phyloP scores from a whole-genome alignment of 2,888 invertebrate species.

The Julus scandinavius region DNA sequence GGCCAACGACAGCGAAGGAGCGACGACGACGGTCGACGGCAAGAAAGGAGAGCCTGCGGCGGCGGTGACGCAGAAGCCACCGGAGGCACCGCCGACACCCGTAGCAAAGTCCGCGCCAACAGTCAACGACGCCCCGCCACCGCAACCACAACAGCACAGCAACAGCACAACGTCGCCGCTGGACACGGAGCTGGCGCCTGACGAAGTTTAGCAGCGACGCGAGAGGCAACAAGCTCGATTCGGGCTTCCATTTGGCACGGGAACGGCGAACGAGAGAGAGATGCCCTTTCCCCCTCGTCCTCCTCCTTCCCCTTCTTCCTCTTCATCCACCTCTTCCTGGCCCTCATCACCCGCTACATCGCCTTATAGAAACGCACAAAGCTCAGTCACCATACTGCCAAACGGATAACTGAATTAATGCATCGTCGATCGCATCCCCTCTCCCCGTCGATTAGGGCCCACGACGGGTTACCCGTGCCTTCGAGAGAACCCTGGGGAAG shows the following conservation, averaged over 20 bases:
- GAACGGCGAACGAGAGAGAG: conserved; percentile 1
- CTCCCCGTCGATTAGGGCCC: neutral
- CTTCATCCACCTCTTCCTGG: neutral
- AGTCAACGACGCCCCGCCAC: conserved; percentile 4
- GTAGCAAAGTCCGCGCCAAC: conserved; percentile 48
- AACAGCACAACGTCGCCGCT: conserved; percentile 48
- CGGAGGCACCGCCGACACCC: conserved; percentile 47
- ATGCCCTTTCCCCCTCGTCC: neutral
- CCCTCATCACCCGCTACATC: too few relatives aligned
- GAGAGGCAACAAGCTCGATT: conserved; percentile 42
- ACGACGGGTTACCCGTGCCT: neutral
- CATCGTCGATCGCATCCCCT: too few relatives aligned
- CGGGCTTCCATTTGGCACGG: conserved; percentile 31
- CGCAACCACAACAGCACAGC: neutral
- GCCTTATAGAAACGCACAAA: conserved; percentile 9
- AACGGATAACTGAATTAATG: neutral
- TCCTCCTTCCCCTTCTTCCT: neutral
- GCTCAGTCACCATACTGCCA: neutral
- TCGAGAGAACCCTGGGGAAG: too few relatives aligned
- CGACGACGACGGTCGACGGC: neutral
- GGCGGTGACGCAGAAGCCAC: neutral
- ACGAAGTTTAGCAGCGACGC: conserved; percentile 56
- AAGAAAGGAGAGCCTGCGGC: neutral
- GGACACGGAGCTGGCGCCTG: conserved; percentile 57
- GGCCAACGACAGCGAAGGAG: neutral